Percentiles rank a stretch among this genome's conserved stretches.
These are phyloP conservation scores for Archips crataeganus DNA, from an alignment of 2,888 invertebrate genomes.

Conservation along the genomic window DNA sequence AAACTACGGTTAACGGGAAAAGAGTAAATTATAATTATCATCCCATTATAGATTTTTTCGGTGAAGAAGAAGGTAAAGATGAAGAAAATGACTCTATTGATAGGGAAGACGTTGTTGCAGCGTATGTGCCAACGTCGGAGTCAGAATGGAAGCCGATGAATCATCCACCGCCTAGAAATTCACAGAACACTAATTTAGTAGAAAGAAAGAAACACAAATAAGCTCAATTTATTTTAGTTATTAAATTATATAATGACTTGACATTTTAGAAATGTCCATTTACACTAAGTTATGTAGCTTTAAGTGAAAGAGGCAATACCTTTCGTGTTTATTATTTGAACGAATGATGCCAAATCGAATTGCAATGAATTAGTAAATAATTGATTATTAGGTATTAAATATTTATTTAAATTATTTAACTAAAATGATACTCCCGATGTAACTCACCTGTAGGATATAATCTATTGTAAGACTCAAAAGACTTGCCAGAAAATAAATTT, in stretches of 20 bases:
- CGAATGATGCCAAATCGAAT: slow-evolving; percentile 71
- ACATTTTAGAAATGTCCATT: slow-evolving; percentile 21
- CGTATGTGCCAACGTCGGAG: slow-evolving; percentile 64
- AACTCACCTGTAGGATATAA: slow-evolving; percentile 43
- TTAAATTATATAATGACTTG: slow-evolving; percentile 13
- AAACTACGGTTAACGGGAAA: slow-evolving; percentile 67
- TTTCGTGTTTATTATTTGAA: slow-evolving; percentile 49
- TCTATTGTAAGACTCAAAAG: slow-evolving; percentile 51
- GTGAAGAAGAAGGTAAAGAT: slow-evolving; percentile 70
- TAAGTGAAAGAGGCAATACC: slow-evolving; percentile 44
- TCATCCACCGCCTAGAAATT: slow-evolving; percentile 63
- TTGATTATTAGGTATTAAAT: slow-evolving; percentile 57
- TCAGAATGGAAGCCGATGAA: slow-evolving; percentile 83
- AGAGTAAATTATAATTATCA: slow-evolving; percentile 93
- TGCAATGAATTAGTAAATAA: slow-evolving; percentile 66
- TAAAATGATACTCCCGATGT: slow-evolving; percentile 43
- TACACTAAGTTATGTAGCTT: slow-evolving; percentile 31
- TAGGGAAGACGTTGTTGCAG: slow-evolving; percentile 68
- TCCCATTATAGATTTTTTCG: slow-evolving; percentile 93
- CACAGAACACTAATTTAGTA: slow-evolving; percentile 52
- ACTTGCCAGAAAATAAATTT: slow-evolving; percentile 59
- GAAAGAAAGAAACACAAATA: slow-evolving; percentile 58
- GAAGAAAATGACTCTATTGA: slow-evolving; percentile 69
- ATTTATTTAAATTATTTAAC: slow-evolving; percentile 46
- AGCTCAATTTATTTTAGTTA: slow-evolving; percentile 26